Conservation (phyloP, 2,888 invertebrate species). For the Amaurobius ferox region DNA sequence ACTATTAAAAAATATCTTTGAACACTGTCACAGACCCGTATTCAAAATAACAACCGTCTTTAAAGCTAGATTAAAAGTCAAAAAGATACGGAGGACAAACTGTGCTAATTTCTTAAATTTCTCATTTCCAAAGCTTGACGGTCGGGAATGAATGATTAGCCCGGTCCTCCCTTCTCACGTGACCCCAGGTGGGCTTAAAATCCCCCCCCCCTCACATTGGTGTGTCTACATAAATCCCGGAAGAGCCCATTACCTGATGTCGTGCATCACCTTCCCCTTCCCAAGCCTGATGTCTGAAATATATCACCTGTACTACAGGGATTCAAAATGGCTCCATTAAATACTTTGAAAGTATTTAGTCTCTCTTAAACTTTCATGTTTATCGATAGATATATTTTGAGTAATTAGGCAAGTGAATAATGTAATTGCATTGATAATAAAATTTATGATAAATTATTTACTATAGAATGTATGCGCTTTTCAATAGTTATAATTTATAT, state of each 20-base stretch:
- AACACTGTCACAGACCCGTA: too few relatives aligned
- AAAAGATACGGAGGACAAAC: background rate
- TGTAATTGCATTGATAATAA: too few relatives aligned
- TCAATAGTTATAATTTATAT: too few relatives aligned
- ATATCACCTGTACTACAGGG: background rate
- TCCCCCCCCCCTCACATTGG: background rate
- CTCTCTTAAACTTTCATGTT: background rate
- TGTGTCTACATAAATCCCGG: conserved; percentile 8
- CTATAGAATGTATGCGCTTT: too few relatives aligned
- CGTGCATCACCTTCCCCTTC: background rate
- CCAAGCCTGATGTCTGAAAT: background rate
- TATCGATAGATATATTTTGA: too few relatives aligned
- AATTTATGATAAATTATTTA: too few relatives aligned
- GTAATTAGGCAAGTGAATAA: too few relatives aligned
- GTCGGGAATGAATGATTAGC: conserved; percentile 13
- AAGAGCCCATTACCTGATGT: conserved; percentile 5
- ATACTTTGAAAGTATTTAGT: background rate
- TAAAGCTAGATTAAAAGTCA: conserved; percentile 8
- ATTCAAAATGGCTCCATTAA: background rate
- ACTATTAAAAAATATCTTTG: too few relatives aligned
- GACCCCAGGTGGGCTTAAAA: background rate
- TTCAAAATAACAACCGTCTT: too few relatives aligned
- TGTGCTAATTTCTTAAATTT: conserved; percentile 14
- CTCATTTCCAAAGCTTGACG: background rate
- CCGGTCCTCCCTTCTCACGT: background rate